Evolutionary conservation across 2,888 invertebrate genomes (phyloP), one percentile per base, ranked within the genome.

Genomic region (Syritta pipiens): DNA sequence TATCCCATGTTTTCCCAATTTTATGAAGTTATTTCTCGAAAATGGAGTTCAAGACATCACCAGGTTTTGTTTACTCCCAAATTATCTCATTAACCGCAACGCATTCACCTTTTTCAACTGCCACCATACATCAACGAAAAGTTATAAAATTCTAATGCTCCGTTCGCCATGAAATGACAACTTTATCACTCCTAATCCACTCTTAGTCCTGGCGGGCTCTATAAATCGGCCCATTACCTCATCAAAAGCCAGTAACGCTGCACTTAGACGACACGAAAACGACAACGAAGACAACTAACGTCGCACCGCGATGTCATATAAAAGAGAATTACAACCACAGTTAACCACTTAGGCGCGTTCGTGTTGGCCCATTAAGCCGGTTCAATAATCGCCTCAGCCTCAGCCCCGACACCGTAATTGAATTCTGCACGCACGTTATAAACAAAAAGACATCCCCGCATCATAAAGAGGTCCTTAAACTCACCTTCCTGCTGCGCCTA

Each of bases 381-480:
- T 17, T 48, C 53, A 44, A 49, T 76, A 63, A 76, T 28, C 53
- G 48, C 51, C 65, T 46, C 46, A 40, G 65, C n/a, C n/a, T n/a
- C n/a, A n/a, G n/a, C n/a, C n/a, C n/a, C 28, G 65, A 65, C 40
- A 46, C 60, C 65, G 53, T 72, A 77, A 77, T 77, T 77, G 77
- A 77, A 65, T 77, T 60, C 35, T 20, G 30, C 59, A 48, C 72
- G 24, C 20, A 32, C 6, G 26, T 40, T 63, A 48, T 40, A 42
- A 63, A 62, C 19, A 28, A 57, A 42, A 14, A 48, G 6, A 28
- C 30, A 37, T 55, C 28, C 20, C 19, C 46, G 46, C 48, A 17
- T 22, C 55, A 57, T 55, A 69, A 76, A 44, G 53, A 22, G 63
- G 59, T 72, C 65, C 48, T 59, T 35, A 26, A 60, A 44, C 37